Evolutionary conservation across 2,113 vertebrate genomes (phyloP), one percentile per base, ranked within the genome.

Genomic region (Chitala chitala): DNA sequence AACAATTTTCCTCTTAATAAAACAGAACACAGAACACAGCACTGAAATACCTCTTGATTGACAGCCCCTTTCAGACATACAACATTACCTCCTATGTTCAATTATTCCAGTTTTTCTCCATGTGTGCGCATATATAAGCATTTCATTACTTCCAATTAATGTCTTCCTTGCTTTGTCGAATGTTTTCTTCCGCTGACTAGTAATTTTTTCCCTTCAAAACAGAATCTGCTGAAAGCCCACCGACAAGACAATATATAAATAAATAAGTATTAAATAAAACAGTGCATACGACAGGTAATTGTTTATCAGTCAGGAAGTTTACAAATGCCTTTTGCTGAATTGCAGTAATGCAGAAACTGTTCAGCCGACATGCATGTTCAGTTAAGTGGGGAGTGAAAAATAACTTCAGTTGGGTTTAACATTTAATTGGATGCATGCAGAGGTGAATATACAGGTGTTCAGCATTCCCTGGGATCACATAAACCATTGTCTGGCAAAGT

Each of bases 81-180:
- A 36, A 63, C 17, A n/a, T 26, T 36, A 36, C 29, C 1, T 63
- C 33, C 31, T 36, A 29, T 38, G 29, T 17, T 61, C 36, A 15
- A 29, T 7, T 31, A 33, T 61, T 38, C 29, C 5, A n/a, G 58
- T 61, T 33, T 61, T 13, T 13, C n/a, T 48, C 40, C 22, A 1
- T 44, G 40, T 44, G 31, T 29, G 10, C 38, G 5, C 42, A 46
- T 22, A 46, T 33, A 66, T 22, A 66, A 46, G 44, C 22, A 44
- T 46, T 10, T 40, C n/a, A 66, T 15, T 46, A 38, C 13, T 20
- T 66, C 64, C 64, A 66, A 66, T 66, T 66, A 26, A 44, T 66
- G 64, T 66, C 22, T 66, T 66, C n/a, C 64, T 44, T 46, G 10
- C 40, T 4, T 10, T 17, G 17, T 22, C 8, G 22, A 44, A 44